Evolutionary conservation across 1,140 invertebrate species (phyloP).

Genomic region (Rhyacophila brunnea): DNA sequence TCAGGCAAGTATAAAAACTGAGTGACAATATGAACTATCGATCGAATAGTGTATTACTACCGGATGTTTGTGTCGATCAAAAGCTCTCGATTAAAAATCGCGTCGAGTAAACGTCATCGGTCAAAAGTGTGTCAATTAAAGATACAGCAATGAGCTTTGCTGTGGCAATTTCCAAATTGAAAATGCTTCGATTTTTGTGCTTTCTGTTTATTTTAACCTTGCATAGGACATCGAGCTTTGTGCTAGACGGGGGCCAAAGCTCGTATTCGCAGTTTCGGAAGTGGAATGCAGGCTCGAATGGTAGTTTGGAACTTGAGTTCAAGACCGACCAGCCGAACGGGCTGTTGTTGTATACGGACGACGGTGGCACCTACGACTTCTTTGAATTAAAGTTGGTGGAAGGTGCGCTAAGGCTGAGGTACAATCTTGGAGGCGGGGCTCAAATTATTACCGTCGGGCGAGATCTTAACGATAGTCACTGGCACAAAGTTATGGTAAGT

Average conservation of each 20-base stretch:
- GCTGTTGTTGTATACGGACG: conserved; percentile 87
- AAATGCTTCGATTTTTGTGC: conserved; percentile 26
- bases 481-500: conserved; percentile 81
- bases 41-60: no score
- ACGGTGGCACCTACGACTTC: conserved; percentile 92
- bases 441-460: conserved; percentile 84
- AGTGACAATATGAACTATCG: no score
- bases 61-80: no score
- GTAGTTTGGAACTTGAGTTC: conserved; percentile 88
- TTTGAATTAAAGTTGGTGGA: conserved; percentile 93
- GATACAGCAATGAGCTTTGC: no score
- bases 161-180: not conserved
- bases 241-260: conserved; percentile 79
- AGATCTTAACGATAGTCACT: conserved; percentile 83
- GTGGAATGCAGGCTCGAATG: conserved; percentile 85
- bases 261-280: conserved; percentile 88
- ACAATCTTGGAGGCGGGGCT: conserved; percentile 83
- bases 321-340: conserved; percentile 88
- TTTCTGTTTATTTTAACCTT: conserved; percentile 44
- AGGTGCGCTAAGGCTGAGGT: conserved; percentile 80
- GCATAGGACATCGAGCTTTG: conserved; percentile 57
- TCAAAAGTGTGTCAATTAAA: no score
- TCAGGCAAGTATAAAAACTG: no score
- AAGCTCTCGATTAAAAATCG: no score
- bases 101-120: no score